Percentiles rank a stretch among this genome's conserved stretches.
Conservation (phyloP, 2,888 invertebrate genomes). For the Acleris cristana region DNA sequence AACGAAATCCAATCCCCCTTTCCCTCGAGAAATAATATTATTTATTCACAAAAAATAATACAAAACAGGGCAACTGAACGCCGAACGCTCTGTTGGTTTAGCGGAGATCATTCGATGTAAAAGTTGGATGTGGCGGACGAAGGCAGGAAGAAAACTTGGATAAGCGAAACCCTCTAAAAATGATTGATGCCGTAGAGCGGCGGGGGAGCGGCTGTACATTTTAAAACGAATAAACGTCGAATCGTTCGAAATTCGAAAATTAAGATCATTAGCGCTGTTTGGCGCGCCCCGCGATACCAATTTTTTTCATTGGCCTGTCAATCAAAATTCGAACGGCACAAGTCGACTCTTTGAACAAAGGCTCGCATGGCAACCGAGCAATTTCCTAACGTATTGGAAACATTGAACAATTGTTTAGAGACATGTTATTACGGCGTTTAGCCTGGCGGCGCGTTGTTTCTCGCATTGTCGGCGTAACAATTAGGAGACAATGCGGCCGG, state of each 20-base stretch:
- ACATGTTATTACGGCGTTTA: constrained; percentile 81
- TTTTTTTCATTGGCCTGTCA: constrained; percentile 62
- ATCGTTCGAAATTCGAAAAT: constrained; percentile 74
- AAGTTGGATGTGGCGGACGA: constrained; percentile 73
- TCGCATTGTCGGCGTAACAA: constrained; percentile 51
- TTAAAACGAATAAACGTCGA: constrained; percentile 83
- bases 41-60: constrained; percentile 84
- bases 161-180: constrained; percentile 84
- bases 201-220: constrained; percentile 61
- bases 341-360: constrained; percentile 57
- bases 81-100: constrained; percentile 79
- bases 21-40: constrained; percentile 82
- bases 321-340: constrained; percentile 41
- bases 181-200: constrained; percentile 79
- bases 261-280: constrained; percentile 79
- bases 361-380: constrained; percentile 64
- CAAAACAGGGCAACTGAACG: constrained; percentile 74
- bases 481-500: constrained; percentile 62
- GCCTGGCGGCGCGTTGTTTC: constrained; percentile 74
- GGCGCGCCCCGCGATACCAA: constrained; percentile 57
- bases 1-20: constrained; percentile 84
- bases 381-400: constrained; percentile 78
- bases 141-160: constrained; percentile 80
- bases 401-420: constrained; percentile 75
- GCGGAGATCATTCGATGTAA: constrained; percentile 81